These are phyloP conservation scores for Drosophila pectinifera DNA, from an alignment of 1,140 invertebrate species.

Conservation along the genomic window DNA sequence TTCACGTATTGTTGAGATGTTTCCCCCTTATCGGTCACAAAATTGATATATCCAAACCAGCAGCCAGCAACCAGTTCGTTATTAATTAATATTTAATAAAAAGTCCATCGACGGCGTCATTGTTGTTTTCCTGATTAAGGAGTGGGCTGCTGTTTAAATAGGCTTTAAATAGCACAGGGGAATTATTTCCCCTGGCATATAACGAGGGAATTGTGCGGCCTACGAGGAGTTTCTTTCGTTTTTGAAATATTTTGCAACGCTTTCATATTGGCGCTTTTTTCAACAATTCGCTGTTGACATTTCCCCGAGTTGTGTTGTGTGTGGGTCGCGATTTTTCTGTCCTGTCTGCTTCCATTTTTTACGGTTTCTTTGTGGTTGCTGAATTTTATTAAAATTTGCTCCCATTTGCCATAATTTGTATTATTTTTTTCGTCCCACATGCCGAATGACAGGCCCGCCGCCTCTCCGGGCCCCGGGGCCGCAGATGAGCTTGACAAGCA, in stretches of 20 bases:
- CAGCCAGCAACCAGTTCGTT: conserved; percentile 33
- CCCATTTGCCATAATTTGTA: conserved; percentile 83
- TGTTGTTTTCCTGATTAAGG: conserved; percentile 16
- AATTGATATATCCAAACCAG: conserved; percentile 31
- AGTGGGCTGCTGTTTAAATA: neutral
- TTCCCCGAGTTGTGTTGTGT: conserved; percentile 33
- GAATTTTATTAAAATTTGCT: conserved; percentile 83
- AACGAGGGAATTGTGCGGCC: neutral
- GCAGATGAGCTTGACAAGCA: conserved; percentile 78
- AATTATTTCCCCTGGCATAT: conserved; percentile 1
- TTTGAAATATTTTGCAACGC: conserved; percentile 6
- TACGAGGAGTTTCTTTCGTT: neutral
- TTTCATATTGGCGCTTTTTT: conserved; percentile 58
- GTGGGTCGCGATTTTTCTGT: conserved; percentile 13
- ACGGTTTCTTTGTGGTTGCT: conserved; percentile 63
- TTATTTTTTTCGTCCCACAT: conserved; percentile 51
- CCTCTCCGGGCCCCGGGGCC: conserved; percentile 23
- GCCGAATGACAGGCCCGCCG: conserved; percentile 54
- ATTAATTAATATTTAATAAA: conserved; percentile 45
- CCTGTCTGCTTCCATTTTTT: conserved; percentile 34
- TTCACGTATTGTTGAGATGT: conserved; percentile 40
- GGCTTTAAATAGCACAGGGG: neutral
- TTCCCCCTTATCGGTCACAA: conserved; percentile 27
- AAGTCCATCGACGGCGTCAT: conserved; percentile 5
- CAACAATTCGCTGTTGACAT: conserved; percentile 72